Conservation (phyloP, 1,140 invertebrate species). For the Trigoniulus corallinus region DNA sequence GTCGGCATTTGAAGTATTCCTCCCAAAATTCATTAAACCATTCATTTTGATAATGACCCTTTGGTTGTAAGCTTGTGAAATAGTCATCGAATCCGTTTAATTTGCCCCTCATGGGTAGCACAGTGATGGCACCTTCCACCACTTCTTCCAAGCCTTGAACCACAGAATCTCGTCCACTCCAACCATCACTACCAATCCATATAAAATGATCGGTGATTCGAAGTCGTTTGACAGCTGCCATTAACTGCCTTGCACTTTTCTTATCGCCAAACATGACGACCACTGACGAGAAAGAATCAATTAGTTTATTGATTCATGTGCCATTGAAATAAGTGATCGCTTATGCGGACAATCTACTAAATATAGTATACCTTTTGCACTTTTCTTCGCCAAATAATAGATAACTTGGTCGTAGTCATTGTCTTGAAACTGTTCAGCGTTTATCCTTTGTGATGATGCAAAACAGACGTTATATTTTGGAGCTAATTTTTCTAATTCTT, state of each 20-base stretch:
- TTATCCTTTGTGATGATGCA: constrained; percentile 18
- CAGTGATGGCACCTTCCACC: constrained; percentile 35
- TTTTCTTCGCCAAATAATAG: constrained; percentile 18
- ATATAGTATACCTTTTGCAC: constrained; percentile 16
- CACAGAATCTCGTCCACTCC: constrained; percentile 27
- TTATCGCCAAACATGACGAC: constrained; percentile 38
- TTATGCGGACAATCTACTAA: background rate
- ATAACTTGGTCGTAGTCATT: constrained; percentile 33
- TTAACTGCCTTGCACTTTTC: constrained; percentile 26
- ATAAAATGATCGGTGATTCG: constrained; percentile 25
- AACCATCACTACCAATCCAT: constrained; percentile 38
- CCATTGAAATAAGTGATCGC: background rate
- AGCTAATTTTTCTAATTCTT: constrained; percentile 31
- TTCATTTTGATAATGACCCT: constrained; percentile 11
- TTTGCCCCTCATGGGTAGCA: constrained; percentile 31
- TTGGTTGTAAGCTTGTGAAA: constrained; percentile 26
- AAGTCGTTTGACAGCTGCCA: constrained; percentile 27
- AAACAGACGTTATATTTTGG: constrained; percentile 34
- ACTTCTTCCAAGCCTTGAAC: constrained; percentile 21
- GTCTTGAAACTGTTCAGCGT: constrained; percentile 23
- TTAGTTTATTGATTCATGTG: background rate
- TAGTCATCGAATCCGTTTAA: constrained; percentile 35
- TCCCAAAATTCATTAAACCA: constrained; percentile 51
- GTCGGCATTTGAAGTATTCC: constrained; percentile 32
- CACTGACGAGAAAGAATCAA: constrained; percentile 22